Evolutionary conservation across 2,797 vertebrate species (phyloP).

Genomic region (Melanotaenia boesemani): DNA sequence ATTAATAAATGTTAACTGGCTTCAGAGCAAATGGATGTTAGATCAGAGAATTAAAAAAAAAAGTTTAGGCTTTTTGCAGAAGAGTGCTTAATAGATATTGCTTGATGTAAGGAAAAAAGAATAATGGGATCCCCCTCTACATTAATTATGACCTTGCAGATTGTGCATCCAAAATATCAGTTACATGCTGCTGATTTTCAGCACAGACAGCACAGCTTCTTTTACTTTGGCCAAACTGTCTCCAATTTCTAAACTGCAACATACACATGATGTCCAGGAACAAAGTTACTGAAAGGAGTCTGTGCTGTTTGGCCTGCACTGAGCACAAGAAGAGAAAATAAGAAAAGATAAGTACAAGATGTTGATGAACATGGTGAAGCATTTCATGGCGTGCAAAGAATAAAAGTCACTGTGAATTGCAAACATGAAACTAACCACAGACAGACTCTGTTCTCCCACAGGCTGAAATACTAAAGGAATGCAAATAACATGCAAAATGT

Average conservation of each 20-base stretch:
- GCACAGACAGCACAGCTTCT: neutral
- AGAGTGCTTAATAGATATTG: no score
- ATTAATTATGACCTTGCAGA: constrained; percentile 11
- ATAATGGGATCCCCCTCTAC: neutral
- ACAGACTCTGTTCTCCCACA: constrained; percentile 36
- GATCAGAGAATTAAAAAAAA: neutral
- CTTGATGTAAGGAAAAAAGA: no score
- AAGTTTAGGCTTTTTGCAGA: neutral
- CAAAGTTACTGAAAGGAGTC: constrained; percentile 2
- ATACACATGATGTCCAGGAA: neutral
- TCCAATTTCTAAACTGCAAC: constrained; percentile 3
- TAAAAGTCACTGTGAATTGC: constrained; percentile 45
- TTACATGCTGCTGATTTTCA: constrained; percentile 6
- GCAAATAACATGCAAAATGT: constrained; percentile 74
- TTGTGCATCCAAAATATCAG: constrained; percentile 10
- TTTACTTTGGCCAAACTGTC: constrained; percentile 1
- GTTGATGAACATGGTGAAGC: neutral
- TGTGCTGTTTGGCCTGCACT: neutral
- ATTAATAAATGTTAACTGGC: no score
- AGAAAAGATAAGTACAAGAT: neutral
- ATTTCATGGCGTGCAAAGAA: constrained; percentile 8
- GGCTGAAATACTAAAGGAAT: constrained; percentile 68
- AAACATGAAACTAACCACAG: constrained; percentile 25
- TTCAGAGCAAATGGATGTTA: no score
- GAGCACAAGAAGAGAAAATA: neutral